A percentile compares a stretch with the other conserved stretches of the same genome.
Evolutionary conservation across 1,140 invertebrate species (phyloP).

Genomic region (Diorhabda carinulata): DNA sequence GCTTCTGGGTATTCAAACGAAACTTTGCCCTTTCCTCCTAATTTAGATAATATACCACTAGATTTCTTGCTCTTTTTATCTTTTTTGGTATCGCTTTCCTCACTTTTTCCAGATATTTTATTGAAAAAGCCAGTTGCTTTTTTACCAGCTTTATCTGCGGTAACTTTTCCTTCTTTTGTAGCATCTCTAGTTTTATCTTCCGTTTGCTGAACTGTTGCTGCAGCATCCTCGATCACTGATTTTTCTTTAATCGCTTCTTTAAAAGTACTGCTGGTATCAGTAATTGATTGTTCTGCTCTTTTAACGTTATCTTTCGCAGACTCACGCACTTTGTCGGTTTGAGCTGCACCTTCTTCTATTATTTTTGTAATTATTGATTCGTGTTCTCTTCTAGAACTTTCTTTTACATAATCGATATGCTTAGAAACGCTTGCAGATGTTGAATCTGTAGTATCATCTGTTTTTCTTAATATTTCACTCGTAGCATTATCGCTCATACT

Average conservation of each 20-base stretch:
- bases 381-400: not conserved
- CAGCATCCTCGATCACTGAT: not conserved
- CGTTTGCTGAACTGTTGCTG: conserved; percentile 24
- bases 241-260: not conserved
- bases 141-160: conserved; percentile 4
- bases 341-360: not conserved
- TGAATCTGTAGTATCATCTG: not conserved
- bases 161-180: conserved; percentile 8
- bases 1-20: not conserved
- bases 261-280: not conserved
- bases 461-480: not conserved
- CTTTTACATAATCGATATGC: not conserved
- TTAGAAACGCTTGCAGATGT: not conserved
- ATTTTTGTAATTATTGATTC: not conserved
- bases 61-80: conserved; percentile 16
- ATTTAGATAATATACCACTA: conserved; percentile 19
- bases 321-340: not conserved
- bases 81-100: not conserved
- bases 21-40: conserved; percentile 15
- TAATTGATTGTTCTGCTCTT: not conserved
- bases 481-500: not conserved
- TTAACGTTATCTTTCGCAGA: not conserved
- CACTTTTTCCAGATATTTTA: conserved; percentile 3
- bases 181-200: conserved; percentile 17
- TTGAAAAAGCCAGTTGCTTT: conserved; percentile 7